Evolutionary conservation across 23 tunicate genomes (phyloP).

Genomic region (Corella eumyota): DNA sequence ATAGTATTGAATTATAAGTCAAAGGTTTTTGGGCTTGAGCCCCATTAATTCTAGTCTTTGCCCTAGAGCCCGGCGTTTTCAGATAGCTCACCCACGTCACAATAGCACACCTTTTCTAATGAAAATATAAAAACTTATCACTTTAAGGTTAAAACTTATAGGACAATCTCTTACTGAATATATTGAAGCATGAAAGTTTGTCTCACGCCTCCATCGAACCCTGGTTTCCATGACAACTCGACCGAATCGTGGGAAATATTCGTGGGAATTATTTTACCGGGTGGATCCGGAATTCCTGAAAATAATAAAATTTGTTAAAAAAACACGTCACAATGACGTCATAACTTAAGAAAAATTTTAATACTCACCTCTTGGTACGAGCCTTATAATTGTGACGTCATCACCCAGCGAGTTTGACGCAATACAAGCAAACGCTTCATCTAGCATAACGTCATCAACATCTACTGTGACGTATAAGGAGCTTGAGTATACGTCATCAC

Average conservation of each 20-base stretch:
- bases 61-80: too few relatives aligned
- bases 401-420: slow-evolving; percentile 30
- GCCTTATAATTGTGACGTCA: slow-evolving; percentile 7
- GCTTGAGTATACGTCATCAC: slow-evolving; percentile 32
- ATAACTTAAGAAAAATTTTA: too few relatives aligned
- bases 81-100: too few relatives aligned
- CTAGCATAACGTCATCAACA: slow-evolving; percentile 3
- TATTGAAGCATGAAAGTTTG: slow-evolving; percentile 58
- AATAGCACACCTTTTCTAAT: too few relatives aligned
- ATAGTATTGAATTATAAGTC: too few relatives aligned
- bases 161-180: slow-evolving; percentile 5
- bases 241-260: slow-evolving; percentile 26
- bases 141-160: too few relatives aligned
- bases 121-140: too few relatives aligned
- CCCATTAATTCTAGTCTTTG: too few relatives aligned
- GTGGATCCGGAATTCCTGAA: slow-evolving; percentile 69
- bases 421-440: slow-evolving; percentile 24
- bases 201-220: slow-evolving; percentile 63
- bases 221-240: slow-evolving; percentile 48
- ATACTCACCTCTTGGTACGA: slow-evolving; percentile 42
- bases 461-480: slow-evolving; percentile 6
- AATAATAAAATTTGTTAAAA: too few relatives aligned
- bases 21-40: too few relatives aligned
- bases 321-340: too few relatives aligned
- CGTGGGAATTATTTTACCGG: slow-evolving; percentile 4